phyloP scores from a whole-genome alignment of 2,797 vertebrate species.

The Pelobates cultripes region DNA sequence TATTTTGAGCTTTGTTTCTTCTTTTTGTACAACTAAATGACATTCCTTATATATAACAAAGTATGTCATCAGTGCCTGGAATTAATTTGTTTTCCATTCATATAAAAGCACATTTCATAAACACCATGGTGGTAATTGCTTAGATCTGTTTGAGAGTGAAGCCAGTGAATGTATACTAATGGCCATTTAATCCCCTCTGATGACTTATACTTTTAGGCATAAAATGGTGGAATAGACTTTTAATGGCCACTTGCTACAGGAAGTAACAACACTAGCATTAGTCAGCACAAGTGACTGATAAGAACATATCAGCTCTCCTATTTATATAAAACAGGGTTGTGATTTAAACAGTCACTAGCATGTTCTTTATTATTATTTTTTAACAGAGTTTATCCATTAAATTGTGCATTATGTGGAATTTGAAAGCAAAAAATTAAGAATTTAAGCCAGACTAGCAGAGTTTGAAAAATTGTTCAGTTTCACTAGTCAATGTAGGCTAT shows the following conservation, averaged over 20 bases:
- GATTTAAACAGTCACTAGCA: too few species aligned
- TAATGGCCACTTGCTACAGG: constrained; percentile 7
- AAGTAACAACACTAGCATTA: not conserved
- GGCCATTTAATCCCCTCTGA: constrained; percentile 36
- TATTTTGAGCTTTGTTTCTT: not conserved
- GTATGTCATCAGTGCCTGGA: constrained; percentile 8
- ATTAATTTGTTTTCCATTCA: constrained; percentile 34
- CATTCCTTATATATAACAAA: not conserved
- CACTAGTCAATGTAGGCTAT: too few species aligned
- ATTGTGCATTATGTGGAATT: too few species aligned
- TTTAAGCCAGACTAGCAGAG: too few species aligned
- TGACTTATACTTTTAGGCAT: constrained; percentile 13
- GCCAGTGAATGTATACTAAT: constrained; percentile 28
- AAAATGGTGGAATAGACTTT: not conserved
- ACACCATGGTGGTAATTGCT: constrained; percentile 30
- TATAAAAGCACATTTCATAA: constrained; percentile 29
- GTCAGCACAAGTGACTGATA: not conserved
- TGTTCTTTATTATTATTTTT: too few species aligned
- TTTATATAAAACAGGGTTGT: not conserved
- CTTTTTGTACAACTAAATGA: not conserved
- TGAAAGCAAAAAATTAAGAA: too few species aligned
- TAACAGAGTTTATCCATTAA: too few species aligned
- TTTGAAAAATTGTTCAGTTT: too few species aligned
- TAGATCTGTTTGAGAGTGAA: not conserved
- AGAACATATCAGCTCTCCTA: not conserved